Base-by-base conservation (phyloP, 2,888 invertebrate genomes). In the Erpobdella octoculata region DNA sequence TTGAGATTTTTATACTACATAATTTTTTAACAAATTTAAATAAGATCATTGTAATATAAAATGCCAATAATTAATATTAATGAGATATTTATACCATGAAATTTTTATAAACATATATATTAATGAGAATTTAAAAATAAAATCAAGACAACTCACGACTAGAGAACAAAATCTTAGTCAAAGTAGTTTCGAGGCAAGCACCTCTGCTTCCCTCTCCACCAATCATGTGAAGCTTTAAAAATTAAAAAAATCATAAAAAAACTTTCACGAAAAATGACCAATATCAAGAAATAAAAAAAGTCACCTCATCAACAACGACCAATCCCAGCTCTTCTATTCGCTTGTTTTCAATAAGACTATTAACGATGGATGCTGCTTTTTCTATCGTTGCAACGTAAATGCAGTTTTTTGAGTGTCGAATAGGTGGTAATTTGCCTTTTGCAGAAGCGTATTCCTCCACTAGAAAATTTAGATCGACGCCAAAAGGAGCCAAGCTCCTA, bases 381-480 rank as follows among this genome's bases (percentile, higher is more conserved):
- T 98, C 97, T 74, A 96, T 93, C 0, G 97, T 97, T 1, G 92
- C 92, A 59, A 97, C 87, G 79, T 89, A 97, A 61, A 96, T 87
- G 41, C 90, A 89, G 77, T 37, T 61, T 31, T 28, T 38, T 31
- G 35, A 48, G 59, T 33, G 35, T 2, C 25, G 28, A 0, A 67
- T n/a, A 6, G 64, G 64, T 28, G 69, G 70, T 35, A 67, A 25
- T 21, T 28, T 64, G 58, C 69, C 69, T 25, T 69, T 69, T 53
- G 36, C 58, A 15, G 33, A 28, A 4, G 67, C 65, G 48, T 65
- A 65, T 61, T 71, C 58, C 12, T 67, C n/a, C 2, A 67, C 67
- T 48, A 67, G 33, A 25, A 67, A 67, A 35, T 67, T 41, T 6
- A 67, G 33, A 37, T 38, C 67, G 8, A 28, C 25, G n/a, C 41